Conservation (phyloP, 2,888 invertebrate genomes). For the Lasius platythorax region DNA sequence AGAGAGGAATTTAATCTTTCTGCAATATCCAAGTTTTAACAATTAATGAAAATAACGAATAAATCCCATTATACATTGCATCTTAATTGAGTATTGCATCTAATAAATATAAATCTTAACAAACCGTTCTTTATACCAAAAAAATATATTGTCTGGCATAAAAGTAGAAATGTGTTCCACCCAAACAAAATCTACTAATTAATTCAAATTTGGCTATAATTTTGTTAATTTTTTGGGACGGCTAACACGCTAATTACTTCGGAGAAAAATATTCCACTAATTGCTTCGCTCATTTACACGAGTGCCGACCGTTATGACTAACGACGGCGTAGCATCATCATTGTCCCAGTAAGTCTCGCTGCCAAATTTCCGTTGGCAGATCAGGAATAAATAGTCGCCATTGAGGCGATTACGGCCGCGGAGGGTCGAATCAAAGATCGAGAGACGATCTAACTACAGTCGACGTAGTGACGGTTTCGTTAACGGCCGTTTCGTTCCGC, state of each 20-base stretch:
- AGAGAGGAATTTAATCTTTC: constrained; percentile 31
- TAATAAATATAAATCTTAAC: neutral
- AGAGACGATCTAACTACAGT: constrained; percentile 52
- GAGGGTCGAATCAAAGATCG: constrained; percentile 57
- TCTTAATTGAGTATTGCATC: neutral
- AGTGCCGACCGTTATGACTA: constrained; percentile 23
- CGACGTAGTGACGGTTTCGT: constrained; percentile 54
- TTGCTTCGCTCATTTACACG: constrained; percentile 41
- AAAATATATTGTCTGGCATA: neutral
- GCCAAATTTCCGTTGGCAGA: constrained; percentile 76
- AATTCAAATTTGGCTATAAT: neutral
- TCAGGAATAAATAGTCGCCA: constrained; percentile 70
- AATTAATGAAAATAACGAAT: constrained; percentile 19
- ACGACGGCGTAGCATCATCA: constrained; percentile 9
- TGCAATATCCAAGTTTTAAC: neutral
- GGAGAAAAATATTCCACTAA: constrained; percentile 39
- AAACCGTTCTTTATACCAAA: neutral
- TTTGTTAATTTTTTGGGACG: neutral
- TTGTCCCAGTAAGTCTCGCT: constrained; percentile 49
- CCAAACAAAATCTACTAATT: neutral
- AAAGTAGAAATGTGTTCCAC: neutral
- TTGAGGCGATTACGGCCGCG: constrained; percentile 55
- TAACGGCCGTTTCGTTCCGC: constrained; percentile 35
- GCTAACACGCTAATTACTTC: constrained; percentile 42
- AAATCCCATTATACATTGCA: neutral